Base-by-base conservation (phyloP, 2,888 invertebrate species). In the Teleogryllus oceanicus region DNA sequence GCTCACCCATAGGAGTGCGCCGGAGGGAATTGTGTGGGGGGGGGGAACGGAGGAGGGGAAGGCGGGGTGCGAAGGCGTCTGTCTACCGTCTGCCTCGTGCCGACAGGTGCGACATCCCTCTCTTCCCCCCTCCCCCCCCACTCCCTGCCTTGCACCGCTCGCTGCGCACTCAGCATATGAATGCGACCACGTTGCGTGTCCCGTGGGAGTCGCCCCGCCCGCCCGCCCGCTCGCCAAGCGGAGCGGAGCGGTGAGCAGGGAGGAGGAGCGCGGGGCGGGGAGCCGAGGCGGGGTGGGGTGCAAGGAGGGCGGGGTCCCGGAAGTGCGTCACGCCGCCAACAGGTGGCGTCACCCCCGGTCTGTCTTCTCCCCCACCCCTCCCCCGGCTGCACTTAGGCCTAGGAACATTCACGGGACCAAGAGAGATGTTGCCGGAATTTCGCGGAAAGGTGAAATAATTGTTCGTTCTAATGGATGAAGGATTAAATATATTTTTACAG, bases 121-220 rank as follows among this genome's bases (percentile, higher is more conserved):
- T 37, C 37, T 8, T 8, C 37, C 37, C 8, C 16, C 62, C 1
- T 1, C 4, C 62, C 62, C 5, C 62, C 18, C 16, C 18, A 2
- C 2, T 2, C 62, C 16, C 18, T 5, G 62, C 18, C 16, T 0
- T 13, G 8, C 62, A 2, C 16, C 62, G n/a, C 16, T 62, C 62
- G 62, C 62, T 62, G 62, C 62, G 62, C n/a, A 18, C 62, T 62
- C 62, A n/a, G 62, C n/a, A 62, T 62, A 62, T 62, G n/a, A 62
- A 62, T 62, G 62, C n/a, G 62, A 13, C n/a, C 62, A 62, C 62
- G 13, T 13, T 62, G 62, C 62, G 62, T 62, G 62, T 13, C 62
- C 62, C 62, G n/a, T 13, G 13, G 62, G 16, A 62, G 18, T 16
- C 13, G 62, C n/a, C 1, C n/a, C 16, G 62, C 4, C 37, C 5